A percentile compares a stretch with the other conserved stretches of the same genome.
These are phyloP conservation scores for Vulpes ferrilata DNA, from an alignment of 2,113 vertebrate species.

Conservation along the genomic window DNA sequence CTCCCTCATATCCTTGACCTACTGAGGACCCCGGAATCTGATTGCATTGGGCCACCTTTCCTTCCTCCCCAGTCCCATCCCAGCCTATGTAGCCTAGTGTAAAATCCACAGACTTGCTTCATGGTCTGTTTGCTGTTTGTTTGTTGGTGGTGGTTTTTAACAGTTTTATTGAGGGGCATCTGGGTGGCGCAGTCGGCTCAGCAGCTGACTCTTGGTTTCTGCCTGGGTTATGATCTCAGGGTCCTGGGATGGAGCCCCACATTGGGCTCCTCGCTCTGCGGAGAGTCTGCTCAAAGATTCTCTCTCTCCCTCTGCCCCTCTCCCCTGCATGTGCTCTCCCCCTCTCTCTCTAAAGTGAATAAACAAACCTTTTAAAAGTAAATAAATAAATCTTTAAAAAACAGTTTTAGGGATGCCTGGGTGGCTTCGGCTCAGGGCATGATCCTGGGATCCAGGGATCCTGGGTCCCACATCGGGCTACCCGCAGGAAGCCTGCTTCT, in stretches of 20 bases:
- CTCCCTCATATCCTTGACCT: neutral
- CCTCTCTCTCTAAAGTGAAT: neutral
- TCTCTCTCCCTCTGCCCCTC: neutral
- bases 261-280: fast-evolving
- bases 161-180: neutral
- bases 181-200: neutral
- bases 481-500: neutral
- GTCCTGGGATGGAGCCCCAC: neutral
- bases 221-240: neutral
- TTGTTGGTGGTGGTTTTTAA: neutral
- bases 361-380: neutral
- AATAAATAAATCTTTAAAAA: neutral
- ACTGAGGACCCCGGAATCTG: neutral
- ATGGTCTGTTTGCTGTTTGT: neutral
- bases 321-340: neutral
- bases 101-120: neutral
- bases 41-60: neutral
- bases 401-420: neutral
- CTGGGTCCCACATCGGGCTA: too few species aligned
- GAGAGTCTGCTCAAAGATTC: neutral
- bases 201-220: neutral
- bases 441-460: too few species aligned
- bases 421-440: too few species aligned
- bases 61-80: neutral
- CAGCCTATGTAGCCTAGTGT: neutral